Base-by-base conservation (phyloP, 2,888 invertebrate species). In the Cancer borealis region DNA sequence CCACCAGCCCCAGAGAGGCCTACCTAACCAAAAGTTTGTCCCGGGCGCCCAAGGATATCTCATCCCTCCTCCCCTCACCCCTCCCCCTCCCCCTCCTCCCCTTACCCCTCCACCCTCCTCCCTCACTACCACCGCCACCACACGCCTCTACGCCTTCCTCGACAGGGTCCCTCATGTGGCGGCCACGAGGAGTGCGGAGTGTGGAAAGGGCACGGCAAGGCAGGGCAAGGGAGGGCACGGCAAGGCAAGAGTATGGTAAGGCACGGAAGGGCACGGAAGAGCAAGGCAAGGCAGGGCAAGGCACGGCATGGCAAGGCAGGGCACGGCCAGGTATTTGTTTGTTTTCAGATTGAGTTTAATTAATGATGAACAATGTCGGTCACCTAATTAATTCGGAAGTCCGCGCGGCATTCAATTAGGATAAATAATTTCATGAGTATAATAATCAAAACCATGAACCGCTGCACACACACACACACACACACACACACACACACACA, bases 401-500 rank as follows among this genome's bases (percentile, higher is more conserved):
- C 66, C 66, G 39, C 39, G 39, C 39, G 66, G n/a, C 66, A 66
- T 21, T 66, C 66, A 66, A 2, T 66, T 66, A n/a, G 66, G 66
- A 66, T 66, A 66, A 66, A 66, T 66, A 66, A 66, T 66, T 66
- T 66, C 21, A 66, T 66, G 21, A n/a, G n/a, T 66, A 3, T 66
- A n/a, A 6, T 66, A n/a, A 66, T 66, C 66, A 66, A 66, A 21
- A n/a, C 66, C 84, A 84, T 26, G 10, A 14, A 84, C 84, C 17
- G 26, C n/a, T 30, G 30, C 39, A 88, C 46, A 88, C 39, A 46
- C 88, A 46, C 39, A 88, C 39, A 88, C 46, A 88, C 88, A 88
- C 88, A 39, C 88, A 88, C 88, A 88, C 88, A 45, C 88, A 88
- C 88, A 45, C 88, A 88, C 88, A 45, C 88, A 88, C 88, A 45